These are phyloP conservation scores for Iphiclides podalirius DNA, from an alignment of 2,888 invertebrate species.

Conservation along the genomic window DNA sequence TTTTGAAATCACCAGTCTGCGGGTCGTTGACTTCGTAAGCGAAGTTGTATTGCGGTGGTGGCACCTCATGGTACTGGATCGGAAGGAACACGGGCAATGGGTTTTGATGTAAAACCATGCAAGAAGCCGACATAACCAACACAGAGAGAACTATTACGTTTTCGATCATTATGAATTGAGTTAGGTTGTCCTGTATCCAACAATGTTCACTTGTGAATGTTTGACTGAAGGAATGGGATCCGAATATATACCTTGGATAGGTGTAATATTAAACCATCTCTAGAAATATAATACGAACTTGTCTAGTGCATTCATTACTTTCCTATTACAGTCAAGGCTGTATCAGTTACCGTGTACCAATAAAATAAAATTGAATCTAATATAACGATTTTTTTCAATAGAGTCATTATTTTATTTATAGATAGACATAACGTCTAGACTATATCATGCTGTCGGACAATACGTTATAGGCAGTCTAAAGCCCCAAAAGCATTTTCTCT, in stretches of 20 bases:
- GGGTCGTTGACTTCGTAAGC: constrained; percentile 77
- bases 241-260: constrained; percentile 5
- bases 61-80: constrained; percentile 26
- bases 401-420: too few relatives aligned
- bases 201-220: constrained; percentile 1
- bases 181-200: neutral
- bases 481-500: too few relatives aligned
- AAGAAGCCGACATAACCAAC: constrained; percentile 53
- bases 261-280: constrained; percentile 7
- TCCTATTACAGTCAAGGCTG: neutral
- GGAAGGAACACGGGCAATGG: constrained; percentile 32
- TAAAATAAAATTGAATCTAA: too few relatives aligned
- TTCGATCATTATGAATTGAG: constrained; percentile 2
- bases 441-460: too few relatives aligned
- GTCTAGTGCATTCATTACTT: neutral
- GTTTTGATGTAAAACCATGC: constrained; percentile 55
- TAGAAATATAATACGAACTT: constrained; percentile 11
- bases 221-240: neutral
- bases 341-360: too few relatives aligned
- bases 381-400: too few relatives aligned
- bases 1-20: constrained; percentile 77
- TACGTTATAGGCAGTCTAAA: too few relatives aligned
- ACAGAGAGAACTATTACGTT: constrained; percentile 33
- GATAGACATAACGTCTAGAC: too few relatives aligned
- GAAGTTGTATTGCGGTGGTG: constrained; percentile 62